Conservation (phyloP, 2,113 vertebrate genomes). For the Anguilla rostrata region DNA sequence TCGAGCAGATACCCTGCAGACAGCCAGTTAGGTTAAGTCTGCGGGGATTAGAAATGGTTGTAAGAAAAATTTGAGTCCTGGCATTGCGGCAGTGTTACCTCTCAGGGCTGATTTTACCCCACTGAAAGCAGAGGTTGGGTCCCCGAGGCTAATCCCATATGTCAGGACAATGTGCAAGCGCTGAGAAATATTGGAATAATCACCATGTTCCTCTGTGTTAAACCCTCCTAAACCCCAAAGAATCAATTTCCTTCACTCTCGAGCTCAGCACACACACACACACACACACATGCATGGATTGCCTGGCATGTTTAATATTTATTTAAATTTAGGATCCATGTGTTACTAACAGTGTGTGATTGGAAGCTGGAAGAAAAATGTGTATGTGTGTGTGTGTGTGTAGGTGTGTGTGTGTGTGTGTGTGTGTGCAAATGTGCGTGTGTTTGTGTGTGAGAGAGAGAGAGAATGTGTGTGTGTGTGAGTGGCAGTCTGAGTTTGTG, state of each 20-base stretch:
- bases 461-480: background rate
- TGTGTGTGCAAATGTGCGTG: conserved; percentile 1
- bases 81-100: background rate
- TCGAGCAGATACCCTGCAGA: background rate
- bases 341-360: background rate
- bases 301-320: background rate
- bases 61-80: conserved; percentile 1
- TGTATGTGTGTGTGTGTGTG: background rate
- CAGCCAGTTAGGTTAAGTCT: background rate
- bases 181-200: background rate
- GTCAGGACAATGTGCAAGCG: conserved; percentile 21
- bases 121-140: conserved; percentile 6
- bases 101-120: background rate
- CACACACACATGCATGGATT: too few species aligned
- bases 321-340: background rate
- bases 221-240: background rate
- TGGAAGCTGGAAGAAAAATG: background rate
- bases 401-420: background rate
- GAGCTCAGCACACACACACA: background rate
- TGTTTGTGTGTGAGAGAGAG: background rate
- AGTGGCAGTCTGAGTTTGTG: background rate
- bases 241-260: conserved; percentile 5
- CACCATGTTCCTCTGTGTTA: background rate
- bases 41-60: conserved; percentile 13
- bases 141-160: conserved; percentile 25